Evolutionary conservation across 2,797 vertebrate species (phyloP), one percentile per base, ranked within the genome.

Genomic region (Lophius americanus): DNA sequence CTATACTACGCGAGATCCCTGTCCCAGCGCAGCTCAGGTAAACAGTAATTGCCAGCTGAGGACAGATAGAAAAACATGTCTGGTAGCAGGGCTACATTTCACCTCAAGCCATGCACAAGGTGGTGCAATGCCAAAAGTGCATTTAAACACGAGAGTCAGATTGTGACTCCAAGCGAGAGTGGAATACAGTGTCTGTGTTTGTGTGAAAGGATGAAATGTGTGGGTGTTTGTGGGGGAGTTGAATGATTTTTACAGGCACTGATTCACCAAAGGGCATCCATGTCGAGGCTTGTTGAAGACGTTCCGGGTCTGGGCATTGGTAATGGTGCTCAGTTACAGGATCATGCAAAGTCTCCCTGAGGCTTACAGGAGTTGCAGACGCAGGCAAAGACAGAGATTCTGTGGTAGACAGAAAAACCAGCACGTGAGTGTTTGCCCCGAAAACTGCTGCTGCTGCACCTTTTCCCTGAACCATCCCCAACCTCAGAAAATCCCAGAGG

Each of bases 261-360:
- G 83, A 81, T 86, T 90, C 76, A 84, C 89, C 73, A 44, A 35
- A 74, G 85, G 90, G 85, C 70, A 50, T 85, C 85, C 78, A 61
- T 91, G 92, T 90, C 91, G 85, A 69, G 88, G 88, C 92, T 82
- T 91, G 92, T 88, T 83, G 61, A 62, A 85, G 84, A 89, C 73
- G 49, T 86, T 80, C 74, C 38, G 51, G 73, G 73, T 85, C 75
- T 48, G 11, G 61, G 76, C 66, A 62, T 65, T 42, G 68, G 73
- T 77, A 78, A 76, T 37, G 72, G 67, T 62, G 69, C 81, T 83
- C 76, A 54, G 87, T 76, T 88, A 80, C 76, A 60, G 75, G 79
- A 87, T 89, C 88, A 84, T 68, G 70, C 83, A 54, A 56, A 82
- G 78, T 68, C 81, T 81, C 70, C 91, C 87, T 5, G 60, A 81